phyloP scores from a whole-genome alignment of 92 coral and sea anemone species.

The Nematostella vectensis region DNA sequence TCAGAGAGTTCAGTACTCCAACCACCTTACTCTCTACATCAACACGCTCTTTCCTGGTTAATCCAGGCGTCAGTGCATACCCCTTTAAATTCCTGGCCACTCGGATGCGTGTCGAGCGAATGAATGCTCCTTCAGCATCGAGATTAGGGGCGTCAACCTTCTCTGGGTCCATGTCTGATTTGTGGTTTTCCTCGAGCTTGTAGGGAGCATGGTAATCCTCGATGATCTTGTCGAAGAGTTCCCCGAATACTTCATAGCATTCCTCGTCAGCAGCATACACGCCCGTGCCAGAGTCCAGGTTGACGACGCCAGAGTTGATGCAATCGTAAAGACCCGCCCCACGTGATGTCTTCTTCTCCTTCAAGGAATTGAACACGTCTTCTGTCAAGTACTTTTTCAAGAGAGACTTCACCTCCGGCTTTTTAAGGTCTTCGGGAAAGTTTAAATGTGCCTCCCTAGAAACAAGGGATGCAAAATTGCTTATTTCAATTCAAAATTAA shows the following conservation, averaged over 20 bases:
- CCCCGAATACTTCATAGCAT: conserved; percentile 34
- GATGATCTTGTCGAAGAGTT: conserved; percentile 26
- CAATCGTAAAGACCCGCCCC: conserved; percentile 32
- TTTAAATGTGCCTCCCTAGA: conserved; percentile 6
- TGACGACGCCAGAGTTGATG: conserved; percentile 33
- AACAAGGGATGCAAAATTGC: not conserved
- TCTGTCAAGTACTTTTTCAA: conserved; percentile 36
- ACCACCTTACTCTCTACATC: conserved; percentile 37
- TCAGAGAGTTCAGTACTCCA: conserved; percentile 33
- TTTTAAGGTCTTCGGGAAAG: conserved; percentile 11
- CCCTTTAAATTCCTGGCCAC: conserved; percentile 56
- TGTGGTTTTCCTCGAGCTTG: conserved; percentile 22
- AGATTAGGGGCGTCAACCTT: conserved; percentile 43
- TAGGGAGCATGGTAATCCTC: conserved; percentile 30
- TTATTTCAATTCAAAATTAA: not conserved
- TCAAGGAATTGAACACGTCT: conserved; percentile 26
- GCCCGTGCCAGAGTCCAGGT: conserved; percentile 32
- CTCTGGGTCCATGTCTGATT: conserved; percentile 44
- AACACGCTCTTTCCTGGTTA: conserved; percentile 43
- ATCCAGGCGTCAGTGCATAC: conserved; percentile 45
- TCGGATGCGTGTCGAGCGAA: conserved; percentile 52
- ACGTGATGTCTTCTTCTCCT: conserved; percentile 32
- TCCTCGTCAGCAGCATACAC: conserved; percentile 50
- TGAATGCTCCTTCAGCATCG: conserved; percentile 39
- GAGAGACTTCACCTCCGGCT: conserved; percentile 30